Base-by-base conservation (phyloP, 2,888 invertebrate genomes). In the Hirtodrosophila confusa region DNA sequence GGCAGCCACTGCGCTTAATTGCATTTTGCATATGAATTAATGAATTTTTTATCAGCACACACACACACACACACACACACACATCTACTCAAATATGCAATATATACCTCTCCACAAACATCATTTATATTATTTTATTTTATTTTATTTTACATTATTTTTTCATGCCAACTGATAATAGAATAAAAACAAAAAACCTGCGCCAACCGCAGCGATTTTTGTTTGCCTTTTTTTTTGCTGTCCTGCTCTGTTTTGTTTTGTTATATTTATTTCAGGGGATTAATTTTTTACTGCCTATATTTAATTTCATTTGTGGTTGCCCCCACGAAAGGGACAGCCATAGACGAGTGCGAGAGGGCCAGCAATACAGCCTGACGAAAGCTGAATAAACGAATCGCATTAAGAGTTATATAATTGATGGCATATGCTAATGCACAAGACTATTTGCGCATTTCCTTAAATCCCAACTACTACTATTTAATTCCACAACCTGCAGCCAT, bases 11-110 rank as follows among this genome's bases (percentile, higher is more conserved):
- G 86, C 79, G 88, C 88, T 86, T 89, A 88, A 88, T 89, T 86
- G 85, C 88, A 86, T 88, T 88, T 84, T 86, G 83, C 72, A 89
- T 89, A 88, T 88, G 86, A 82, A 86, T 88, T 88, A 88, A 88
- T 88, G 88, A 82, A 88, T 82, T 78, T 82, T 88, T 84, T 88
- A 88, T 86, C 88, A 80, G 78, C 63, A 64, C 69, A 75, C 40
- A 64, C 57, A 60, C 44, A 56, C 54, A 61, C 57, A 60, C 44
- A 56, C 63, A 64, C 69, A 75, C 40, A 64, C 57, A 60, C 44
- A 56, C 54, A 61, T 36, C 49, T 58, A 54, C 70, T 60, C 66
- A 70, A 63, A 85, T 67, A 74, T 69, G 78, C 75, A 74, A 50
- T 67, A 68, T 64, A 75, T 62, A 40, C 45, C 55, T 24, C 51